Evolutionary conservation across 1,140 invertebrate genomes (phyloP), one percentile per base, ranked within the genome.

Genomic region (Diorhabda sublineata): DNA sequence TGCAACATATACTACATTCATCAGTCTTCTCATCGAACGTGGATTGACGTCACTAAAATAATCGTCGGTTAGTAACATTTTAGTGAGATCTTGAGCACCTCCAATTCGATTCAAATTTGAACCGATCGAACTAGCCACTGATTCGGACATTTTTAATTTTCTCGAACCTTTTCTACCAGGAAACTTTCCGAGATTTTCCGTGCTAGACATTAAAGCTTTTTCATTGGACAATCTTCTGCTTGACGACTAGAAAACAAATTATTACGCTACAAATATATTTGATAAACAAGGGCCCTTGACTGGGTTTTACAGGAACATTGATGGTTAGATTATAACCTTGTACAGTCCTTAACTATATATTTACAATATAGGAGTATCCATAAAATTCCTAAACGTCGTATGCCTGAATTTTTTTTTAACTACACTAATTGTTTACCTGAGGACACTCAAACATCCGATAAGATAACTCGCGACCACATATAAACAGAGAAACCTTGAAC

Each of bases 1-100:
- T 69, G 95, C 98, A 26, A 98, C 91, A 77, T 98, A 97, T 58
- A 99, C 91, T 71, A 98, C 97, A 82, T 99, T 99, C 92, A 99
- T 96, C 5, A 99, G 86, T 64, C 97, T 85, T 65, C 95, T 85
- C 95, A 99, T 97, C 76, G 94, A 98, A 57, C 96, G 85, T 0
- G 97, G 97, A 86, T 98, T 99, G 44, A 99, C 95, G 82, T 99
- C 98, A 76, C 93, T 96, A 76, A 98, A 97, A 83, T 97, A 97
- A 82, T 98, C 96, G 79, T 97, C 95, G 2, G 94, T 95, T 1
- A 97, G 85, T 58, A 97, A 84, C 83, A 96, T 94, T 74, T 93
- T 90, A n/a, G 90, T 92, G 3, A 92, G 80, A 82, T 92, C 91
- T 63, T 91, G 86, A 4, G 90, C 87, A 26, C 82, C 88, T 3